Percentiles rank a stretch among this genome's conserved stretches.
phyloP scores from a whole-genome alignment of 1,140 invertebrate species.

The Ganaspis sp. region DNA sequence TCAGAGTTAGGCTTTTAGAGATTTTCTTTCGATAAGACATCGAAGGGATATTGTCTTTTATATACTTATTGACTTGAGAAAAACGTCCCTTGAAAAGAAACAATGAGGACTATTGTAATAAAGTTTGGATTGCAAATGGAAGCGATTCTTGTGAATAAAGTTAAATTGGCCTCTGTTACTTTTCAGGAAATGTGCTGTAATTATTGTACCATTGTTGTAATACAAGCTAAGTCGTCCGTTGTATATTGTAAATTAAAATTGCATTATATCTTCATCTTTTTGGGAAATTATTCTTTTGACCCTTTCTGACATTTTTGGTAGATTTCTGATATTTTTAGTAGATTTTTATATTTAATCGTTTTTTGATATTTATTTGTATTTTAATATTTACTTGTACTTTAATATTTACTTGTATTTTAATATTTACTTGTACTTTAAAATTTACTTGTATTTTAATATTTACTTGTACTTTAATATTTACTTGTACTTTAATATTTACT shows the following conservation, averaged over 20 bases:
- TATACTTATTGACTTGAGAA: background rate
- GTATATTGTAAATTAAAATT: slow-evolving; percentile 22
- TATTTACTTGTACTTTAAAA: too few relatives aligned
- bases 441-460: too few relatives aligned
- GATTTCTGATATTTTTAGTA: too few relatives aligned
- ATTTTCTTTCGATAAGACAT: background rate
- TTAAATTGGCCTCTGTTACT: background rate
- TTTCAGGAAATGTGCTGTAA: slow-evolving; percentile 18
- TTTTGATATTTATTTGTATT: too few relatives aligned
- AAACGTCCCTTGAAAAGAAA: slow-evolving; percentile 16
- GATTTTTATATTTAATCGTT: too few relatives aligned
- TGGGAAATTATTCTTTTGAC: background rate
- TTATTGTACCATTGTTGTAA: slow-evolving; percentile 20
- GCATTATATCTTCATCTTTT: background rate
- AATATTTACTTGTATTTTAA: too few relatives aligned
- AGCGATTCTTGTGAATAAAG: background rate
- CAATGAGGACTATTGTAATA: background rate
- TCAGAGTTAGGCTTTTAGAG: slow-evolving; percentile 4
- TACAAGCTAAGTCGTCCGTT: background rate
- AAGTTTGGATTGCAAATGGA: background rate
- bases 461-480: too few relatives aligned
- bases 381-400: too few relatives aligned
- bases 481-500: too few relatives aligned
- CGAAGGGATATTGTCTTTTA: slow-evolving; percentile 9
- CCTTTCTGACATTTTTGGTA: background rate